Evolutionary conservation across 2,888 invertebrate genomes (phyloP).

Genomic region (Pediacus dermestoides): DNA sequence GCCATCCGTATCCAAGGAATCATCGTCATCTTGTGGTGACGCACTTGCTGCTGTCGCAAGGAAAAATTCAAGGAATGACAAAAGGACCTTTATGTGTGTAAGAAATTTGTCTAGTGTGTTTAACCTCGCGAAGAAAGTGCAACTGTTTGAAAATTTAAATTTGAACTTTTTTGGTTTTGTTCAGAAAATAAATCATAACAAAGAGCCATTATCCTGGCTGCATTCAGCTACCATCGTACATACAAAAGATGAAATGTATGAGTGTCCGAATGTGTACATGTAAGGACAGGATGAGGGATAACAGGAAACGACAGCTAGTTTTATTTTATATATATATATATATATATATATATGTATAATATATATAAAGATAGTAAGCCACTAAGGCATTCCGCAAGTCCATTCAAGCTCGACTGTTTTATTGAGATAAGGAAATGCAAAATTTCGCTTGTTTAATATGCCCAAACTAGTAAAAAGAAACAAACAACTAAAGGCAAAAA

Average conservation of each 20-base stretch:
- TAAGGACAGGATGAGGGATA: constrained; percentile 24
- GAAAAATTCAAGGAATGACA: constrained; percentile 29
- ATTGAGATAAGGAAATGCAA: too few species aligned
- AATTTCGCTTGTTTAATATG: too few species aligned
- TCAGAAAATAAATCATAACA: constrained; percentile 45
- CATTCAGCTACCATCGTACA: constrained; percentile 29
- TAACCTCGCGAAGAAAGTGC: too few species aligned
- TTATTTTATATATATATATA: constrained; percentile 27
- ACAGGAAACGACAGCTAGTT: constrained; percentile 45
- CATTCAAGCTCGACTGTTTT: constrained; percentile 38
- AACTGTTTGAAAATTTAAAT: too few species aligned
- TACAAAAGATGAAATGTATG: constrained; percentile 36
- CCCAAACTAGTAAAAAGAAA: constrained; percentile 32
- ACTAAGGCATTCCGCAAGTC: constrained; percentile 46
- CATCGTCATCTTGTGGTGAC: constrained; percentile 56
- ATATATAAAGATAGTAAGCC: constrained; percentile 37
- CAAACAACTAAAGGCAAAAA: constrained; percentile 23
- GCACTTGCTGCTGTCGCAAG: constrained; percentile 47
- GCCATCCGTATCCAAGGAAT: constrained; percentile 55
- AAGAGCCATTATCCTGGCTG: constrained; percentile 31
- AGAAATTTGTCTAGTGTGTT: constrained; percentile 13
- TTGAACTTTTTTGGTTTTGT: too few species aligned
- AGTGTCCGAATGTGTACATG: constrained; percentile 33
- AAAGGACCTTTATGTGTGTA: constrained; percentile 20
- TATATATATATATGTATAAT: constrained; percentile 13